Evolutionary conservation across 2,797 vertebrate genomes (phyloP).

Genomic region (Amphiprion clarkii): DNA sequence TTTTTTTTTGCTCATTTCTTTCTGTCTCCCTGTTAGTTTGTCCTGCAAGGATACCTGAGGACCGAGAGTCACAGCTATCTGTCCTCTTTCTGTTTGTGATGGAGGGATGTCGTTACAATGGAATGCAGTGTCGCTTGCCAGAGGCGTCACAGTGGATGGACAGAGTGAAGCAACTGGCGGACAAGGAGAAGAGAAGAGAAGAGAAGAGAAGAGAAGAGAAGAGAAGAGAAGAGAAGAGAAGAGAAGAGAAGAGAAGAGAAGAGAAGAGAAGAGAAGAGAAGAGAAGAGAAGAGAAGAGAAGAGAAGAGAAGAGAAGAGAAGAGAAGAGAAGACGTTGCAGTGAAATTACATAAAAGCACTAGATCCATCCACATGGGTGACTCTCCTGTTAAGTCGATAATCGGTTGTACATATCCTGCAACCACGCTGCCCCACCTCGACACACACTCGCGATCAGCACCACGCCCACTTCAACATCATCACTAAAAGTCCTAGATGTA

Average conservation of each 20-base stretch:
- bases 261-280: slow-evolving; percentile 13
- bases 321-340: slow-evolving; percentile 17
- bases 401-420: slow-evolving; percentile 34
- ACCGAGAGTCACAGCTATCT: slow-evolving; percentile 50
- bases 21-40: slow-evolving; percentile 19
- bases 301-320: slow-evolving; percentile 24
- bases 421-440: slow-evolving; percentile 25
- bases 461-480: slow-evolving; percentile 61
- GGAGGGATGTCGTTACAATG: slow-evolving; percentile 81
- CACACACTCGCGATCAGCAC: slow-evolving; percentile 28
- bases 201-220: slow-evolving; percentile 10
- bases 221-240: slow-evolving; percentile 7
- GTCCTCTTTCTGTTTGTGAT: slow-evolving; percentile 61
- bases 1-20: not conserved
- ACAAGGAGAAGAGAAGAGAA: slow-evolving; percentile 21
- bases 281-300: slow-evolving; percentile 27
- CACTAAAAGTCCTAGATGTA: slow-evolving; percentile 39
- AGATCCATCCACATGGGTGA: slow-evolving; percentile 19
- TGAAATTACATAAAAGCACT: slow-evolving; percentile 28
- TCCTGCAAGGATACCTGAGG: slow-evolving; percentile 56
- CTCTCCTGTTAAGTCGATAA: slow-evolving; percentile 18
- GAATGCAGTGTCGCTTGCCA: slow-evolving; percentile 79
- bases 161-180: slow-evolving; percentile 60
- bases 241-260: slow-evolving; percentile 24
- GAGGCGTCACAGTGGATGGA: slow-evolving; percentile 78